Evolutionary conservation across 92 coral and sea anemone species (phyloP).

Genomic region (Micromussa lordhowensis): DNA sequence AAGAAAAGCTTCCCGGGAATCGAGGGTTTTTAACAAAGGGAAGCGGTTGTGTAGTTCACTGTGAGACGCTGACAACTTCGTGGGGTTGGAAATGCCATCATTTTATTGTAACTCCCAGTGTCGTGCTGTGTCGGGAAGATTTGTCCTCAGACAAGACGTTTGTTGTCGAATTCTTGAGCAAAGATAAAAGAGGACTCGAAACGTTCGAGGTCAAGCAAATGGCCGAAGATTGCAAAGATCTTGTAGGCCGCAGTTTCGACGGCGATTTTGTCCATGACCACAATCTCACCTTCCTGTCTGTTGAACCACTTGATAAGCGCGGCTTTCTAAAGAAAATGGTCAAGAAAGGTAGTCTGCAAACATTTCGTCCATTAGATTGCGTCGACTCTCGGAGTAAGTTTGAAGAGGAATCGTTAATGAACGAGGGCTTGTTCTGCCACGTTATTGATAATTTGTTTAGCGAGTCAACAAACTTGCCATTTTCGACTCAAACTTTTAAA

Average conservation of each 20-base stretch:
- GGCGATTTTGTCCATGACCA: constrained; percentile 19
- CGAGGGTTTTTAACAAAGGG: constrained; percentile 80
- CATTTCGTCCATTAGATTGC: constrained; percentile 76
- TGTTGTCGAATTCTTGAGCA: constrained; percentile 75
- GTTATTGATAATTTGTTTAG: constrained; percentile 29
- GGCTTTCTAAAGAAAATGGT: constrained; percentile 89
- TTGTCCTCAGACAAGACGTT: constrained; percentile 68
- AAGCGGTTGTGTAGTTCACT: constrained; percentile 78
- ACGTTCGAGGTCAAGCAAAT: constrained; percentile 78
- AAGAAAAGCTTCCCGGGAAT: constrained; percentile 77
- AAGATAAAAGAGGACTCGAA: constrained; percentile 82
- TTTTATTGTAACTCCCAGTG: constrained; percentile 74
- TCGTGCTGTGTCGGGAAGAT: constrained; percentile 70
- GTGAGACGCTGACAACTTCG: constrained; percentile 65
- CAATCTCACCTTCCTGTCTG: constrained; percentile 72
- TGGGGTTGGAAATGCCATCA: constrained; percentile 88
- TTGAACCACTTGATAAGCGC: constrained; percentile 82
- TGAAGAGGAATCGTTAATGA: constrained; percentile 31
- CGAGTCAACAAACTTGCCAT: constrained; percentile 31
- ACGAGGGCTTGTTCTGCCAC: constrained; percentile 51
- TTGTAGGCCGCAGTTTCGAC: constrained; percentile 46
- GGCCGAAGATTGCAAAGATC: constrained; percentile 72
- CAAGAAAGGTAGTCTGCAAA: constrained; percentile 84
- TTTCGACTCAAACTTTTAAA: constrained; percentile 65
- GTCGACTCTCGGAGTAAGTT: constrained; percentile 30